Conservation (phyloP, 2,888 invertebrate genomes). For the Atherix ibis region DNA sequence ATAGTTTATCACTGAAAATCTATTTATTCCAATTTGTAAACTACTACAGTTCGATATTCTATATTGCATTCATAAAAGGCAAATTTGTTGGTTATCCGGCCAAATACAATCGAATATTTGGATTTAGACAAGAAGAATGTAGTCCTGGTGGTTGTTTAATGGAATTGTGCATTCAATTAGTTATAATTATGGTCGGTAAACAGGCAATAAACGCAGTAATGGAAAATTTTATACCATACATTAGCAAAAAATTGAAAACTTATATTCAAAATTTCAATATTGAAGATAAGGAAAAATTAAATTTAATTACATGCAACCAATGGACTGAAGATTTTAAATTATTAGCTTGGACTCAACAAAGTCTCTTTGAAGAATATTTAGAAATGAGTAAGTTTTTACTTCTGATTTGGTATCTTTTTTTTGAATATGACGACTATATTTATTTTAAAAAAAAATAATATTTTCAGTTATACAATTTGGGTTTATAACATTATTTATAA, state of each 20-base stretch:
- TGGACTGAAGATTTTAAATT: constrained; percentile 63
- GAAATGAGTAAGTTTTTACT: constrained; percentile 60
- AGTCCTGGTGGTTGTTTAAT: constrained; percentile 73
- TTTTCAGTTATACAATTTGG: constrained; percentile 67
- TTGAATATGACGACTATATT: not conserved
- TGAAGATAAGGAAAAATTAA: constrained; percentile 31
- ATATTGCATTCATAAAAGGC: constrained; percentile 62
- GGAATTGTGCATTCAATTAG: constrained; percentile 71
- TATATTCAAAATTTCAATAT: constrained; percentile 34
- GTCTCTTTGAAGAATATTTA: constrained; percentile 65
- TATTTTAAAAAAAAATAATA: constrained; percentile 1
- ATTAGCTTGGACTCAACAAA: constrained; percentile 43
- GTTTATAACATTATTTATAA: constrained; percentile 71
- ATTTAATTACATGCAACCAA: constrained; percentile 40
- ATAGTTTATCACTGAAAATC: constrained; percentile 71
- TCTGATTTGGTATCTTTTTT: too few species aligned
- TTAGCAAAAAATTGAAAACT: constrained; percentile 35
- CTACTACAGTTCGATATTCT: constrained; percentile 76
- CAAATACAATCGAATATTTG: constrained; percentile 56
- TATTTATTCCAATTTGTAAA: constrained; percentile 81
- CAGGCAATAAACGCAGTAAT: constrained; percentile 61
- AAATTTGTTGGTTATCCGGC: constrained; percentile 67
- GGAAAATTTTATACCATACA: constrained; percentile 57
- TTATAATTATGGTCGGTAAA: constrained; percentile 76
- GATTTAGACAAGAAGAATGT: constrained; percentile 60